Evolutionary conservation across 2,113 vertebrate genomes (phyloP), one percentile per base, ranked within the genome.

Genomic region (Tragelaphus scriptus): DNA sequence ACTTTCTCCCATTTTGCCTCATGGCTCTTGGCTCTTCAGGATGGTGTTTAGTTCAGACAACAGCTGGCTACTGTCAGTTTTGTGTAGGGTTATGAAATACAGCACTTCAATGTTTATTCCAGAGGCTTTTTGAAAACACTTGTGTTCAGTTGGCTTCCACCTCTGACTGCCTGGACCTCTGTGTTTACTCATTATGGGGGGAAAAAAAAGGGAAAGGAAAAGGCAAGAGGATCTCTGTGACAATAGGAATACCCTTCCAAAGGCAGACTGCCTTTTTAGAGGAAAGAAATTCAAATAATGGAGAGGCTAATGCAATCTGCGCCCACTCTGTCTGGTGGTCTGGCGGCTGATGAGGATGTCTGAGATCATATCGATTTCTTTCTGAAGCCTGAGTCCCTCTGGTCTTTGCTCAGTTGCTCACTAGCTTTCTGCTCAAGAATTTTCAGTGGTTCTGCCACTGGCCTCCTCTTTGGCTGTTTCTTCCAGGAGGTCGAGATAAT

Each of bases 31-130:
- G 95, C 92, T 97, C 71, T 96, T 94, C 85, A 96, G 91, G 84
- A 94, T 40, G 88, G 79, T 63, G 87, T 97, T 97, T 95, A 96
- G 91, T 84, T 98, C 96, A 94, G 95, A 97, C 97, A 97, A 98
- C 97, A 98, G 97, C 98, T 98, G 98, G 98, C 98, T 93, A 95
- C 98, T 94, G 95, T 98, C 97, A 98, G 82, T 91, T 97, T 96
- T 97, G 93, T 85, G 94, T 91, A 88, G n/a, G 97, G 94, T 97
- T 97, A 95, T 93, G 97, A 97, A 95, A 97, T 63, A 88, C 89
- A 94, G 75, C 85, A 87, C 82, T 91, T 94, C 82, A 30, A 32
- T 81, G 84, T 96, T 98, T 97, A 87, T 96, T 98, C 97, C 95
- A 91, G 86, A 98, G 77, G 94, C 15, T 92, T 96, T 96, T 90